Evolutionary conservation across 2,888 invertebrate species (phyloP).

Genomic region (Euplagia quadripunctaria): DNA sequence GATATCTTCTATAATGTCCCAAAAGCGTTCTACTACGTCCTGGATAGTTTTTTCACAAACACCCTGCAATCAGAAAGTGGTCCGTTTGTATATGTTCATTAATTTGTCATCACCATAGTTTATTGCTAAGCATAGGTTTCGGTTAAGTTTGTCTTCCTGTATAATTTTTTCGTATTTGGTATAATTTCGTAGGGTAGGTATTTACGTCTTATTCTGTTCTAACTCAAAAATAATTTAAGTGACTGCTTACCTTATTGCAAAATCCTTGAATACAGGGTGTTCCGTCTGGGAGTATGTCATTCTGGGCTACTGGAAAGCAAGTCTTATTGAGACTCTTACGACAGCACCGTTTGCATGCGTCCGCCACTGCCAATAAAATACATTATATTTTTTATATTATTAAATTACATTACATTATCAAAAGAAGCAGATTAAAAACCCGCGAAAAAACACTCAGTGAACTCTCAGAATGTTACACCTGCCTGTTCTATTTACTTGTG

Average conservation of each 20-base stretch:
- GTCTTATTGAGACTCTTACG: constrained; percentile 96
- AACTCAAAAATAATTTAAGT: not conserved
- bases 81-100: not conserved
- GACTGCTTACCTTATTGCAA: constrained; percentile 93
- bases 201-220: not conserved
- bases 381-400: no score
- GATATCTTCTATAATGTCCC: constrained; percentile 99
- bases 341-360: constrained; percentile 98
- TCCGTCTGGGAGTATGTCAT: constrained; percentile 96
- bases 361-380: constrained; percentile 89
- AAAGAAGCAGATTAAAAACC: not conserved
- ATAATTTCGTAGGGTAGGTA: not conserved
- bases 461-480: not conserved
- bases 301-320: constrained; percentile 95
- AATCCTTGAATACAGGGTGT: constrained; percentile 99
- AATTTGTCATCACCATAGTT: no score
- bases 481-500: not conserved
- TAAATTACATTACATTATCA: not conserved
- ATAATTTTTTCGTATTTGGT: not conserved
- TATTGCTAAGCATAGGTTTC: not conserved
- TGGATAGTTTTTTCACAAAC: constrained; percentile 97
- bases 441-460: not conserved
- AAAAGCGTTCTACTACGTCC: constrained; percentile 98
- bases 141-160: not conserved
- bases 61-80: constrained; percentile 88